phyloP scores from a whole-genome alignment of 92 coral and sea anemone genomes.

The Epizoanthus stellaris region DNA sequence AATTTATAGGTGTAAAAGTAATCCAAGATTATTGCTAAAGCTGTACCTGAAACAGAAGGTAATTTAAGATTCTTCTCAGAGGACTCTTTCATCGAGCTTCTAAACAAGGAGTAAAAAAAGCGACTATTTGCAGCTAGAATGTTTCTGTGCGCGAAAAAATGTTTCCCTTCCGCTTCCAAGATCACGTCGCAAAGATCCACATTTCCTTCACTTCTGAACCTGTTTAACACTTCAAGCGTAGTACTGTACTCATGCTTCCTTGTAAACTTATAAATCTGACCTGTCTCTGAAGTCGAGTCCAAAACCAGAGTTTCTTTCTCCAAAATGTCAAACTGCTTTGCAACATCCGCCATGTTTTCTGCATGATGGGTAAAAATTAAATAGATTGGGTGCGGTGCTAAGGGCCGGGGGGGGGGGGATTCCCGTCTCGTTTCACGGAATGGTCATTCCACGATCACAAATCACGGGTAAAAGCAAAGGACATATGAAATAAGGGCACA shows the following conservation, averaged over 20 bases:
- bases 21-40: slow-evolving; percentile 70
- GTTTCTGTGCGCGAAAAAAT: slow-evolving; percentile 75
- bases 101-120: slow-evolving; percentile 81
- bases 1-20: slow-evolving; percentile 79
- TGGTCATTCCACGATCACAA: too few species aligned
- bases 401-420: too few species aligned
- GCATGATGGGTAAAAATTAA: too few species aligned
- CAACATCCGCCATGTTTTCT: slow-evolving; percentile 24
- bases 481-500: too few species aligned
- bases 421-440: too few species aligned
- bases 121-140: slow-evolving; percentile 81
- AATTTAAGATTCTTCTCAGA: slow-evolving; percentile 61
- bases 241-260: not conserved
- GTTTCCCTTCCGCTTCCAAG: slow-evolving; percentile 75
- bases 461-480: too few species aligned
- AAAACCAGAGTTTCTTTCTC: not conserved
- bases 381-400: too few species aligned
- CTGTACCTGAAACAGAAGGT: slow-evolving; percentile 49
- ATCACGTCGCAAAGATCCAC: slow-evolving; percentile 83
- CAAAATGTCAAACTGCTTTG: not conserved
- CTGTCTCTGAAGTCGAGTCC: not conserved
- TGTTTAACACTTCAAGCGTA: slow-evolving; percentile 38
- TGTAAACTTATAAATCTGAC: not conserved
- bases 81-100: slow-evolving; percentile 83
- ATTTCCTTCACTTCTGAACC: slow-evolving; percentile 70